Conservation (phyloP, 2,113 vertebrate species). For the Psittacara wagleri region DNA sequence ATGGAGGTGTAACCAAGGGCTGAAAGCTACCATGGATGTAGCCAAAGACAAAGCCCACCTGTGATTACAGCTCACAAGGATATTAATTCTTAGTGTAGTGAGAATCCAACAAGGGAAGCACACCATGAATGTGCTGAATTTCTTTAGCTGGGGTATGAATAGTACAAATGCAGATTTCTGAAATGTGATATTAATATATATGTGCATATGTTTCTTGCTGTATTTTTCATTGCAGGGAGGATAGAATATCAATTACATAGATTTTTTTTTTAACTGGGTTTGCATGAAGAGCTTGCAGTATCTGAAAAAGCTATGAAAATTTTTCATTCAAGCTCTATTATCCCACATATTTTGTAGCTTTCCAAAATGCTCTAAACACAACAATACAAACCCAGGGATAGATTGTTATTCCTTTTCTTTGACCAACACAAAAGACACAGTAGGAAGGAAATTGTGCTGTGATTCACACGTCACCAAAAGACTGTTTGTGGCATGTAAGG, state of each 20-base stretch:
- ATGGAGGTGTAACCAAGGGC: background rate
- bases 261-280: background rate
- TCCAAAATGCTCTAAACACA: background rate
- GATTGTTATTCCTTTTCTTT: background rate
- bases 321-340: background rate
- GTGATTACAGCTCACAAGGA: background rate
- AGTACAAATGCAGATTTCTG: background rate
- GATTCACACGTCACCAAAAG: background rate
- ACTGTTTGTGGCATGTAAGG: background rate
- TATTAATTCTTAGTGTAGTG: background rate
- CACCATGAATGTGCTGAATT: background rate
- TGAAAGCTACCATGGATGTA: background rate
- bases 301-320: background rate
- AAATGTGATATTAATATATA: background rate
- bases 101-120: background rate
- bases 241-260: background rate
- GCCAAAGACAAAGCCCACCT: background rate
- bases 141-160: background rate
- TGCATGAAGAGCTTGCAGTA: background rate
- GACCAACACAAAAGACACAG: background rate
- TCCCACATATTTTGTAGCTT: background rate
- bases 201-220: background rate
- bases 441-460: background rate
- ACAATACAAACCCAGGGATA: background rate
- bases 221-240: background rate